phyloP scores from a whole-genome alignment of 2,888 invertebrate species.

The Hedychridium roseum region DNA sequence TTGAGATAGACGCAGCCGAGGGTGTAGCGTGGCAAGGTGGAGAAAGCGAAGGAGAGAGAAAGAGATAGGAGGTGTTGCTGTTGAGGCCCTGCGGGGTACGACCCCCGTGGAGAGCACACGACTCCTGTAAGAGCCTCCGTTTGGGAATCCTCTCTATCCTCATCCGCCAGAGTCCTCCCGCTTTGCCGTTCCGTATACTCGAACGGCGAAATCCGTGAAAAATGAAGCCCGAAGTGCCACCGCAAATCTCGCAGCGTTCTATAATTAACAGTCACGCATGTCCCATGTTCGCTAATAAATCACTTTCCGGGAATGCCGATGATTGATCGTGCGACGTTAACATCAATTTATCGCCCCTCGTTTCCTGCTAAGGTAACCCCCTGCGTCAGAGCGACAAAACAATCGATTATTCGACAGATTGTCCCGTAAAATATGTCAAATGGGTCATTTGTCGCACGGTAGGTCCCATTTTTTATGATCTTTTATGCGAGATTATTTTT shows the following conservation, averaged over 20 bases:
- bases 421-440: too few relatives aligned
- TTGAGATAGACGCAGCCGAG: conserved; percentile 20
- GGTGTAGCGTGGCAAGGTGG: conserved; percentile 4
- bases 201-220: conserved; percentile 31
- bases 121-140: conserved; percentile 62
- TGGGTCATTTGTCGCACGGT: too few relatives aligned
- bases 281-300: neutral
- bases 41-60: conserved; percentile 16
- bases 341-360: neutral
- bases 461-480: too few relatives aligned
- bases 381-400: too few relatives aligned
- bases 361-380: too few relatives aligned
- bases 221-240: conserved; percentile 21
- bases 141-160: conserved; percentile 53
- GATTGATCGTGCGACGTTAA: neutral
- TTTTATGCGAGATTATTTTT: too few relatives aligned
- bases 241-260: neutral
- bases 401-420: too few relatives aligned
- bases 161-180: neutral
- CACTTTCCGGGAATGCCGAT: neutral
- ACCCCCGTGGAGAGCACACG: conserved; percentile 61
- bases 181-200: conserved; percentile 1
- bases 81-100: conserved; percentile 59
- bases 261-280: too few relatives aligned
- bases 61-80: conserved; percentile 51